phyloP scores from a whole-genome alignment of 2,797 vertebrate species.

The Harpagifer antarcticus region DNA sequence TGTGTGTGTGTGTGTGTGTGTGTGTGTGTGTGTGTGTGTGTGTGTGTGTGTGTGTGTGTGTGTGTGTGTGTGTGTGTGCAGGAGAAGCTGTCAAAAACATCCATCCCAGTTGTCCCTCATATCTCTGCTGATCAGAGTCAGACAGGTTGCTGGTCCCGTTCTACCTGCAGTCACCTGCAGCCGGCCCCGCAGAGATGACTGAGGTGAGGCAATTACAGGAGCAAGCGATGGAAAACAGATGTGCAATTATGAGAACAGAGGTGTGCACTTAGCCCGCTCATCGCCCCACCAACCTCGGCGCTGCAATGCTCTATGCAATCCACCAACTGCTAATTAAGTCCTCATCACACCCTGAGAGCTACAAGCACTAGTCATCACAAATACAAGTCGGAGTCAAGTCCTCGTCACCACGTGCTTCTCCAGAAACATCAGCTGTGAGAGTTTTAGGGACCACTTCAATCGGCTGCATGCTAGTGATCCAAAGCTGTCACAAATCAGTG shows the following conservation, averaged over 20 bases:
- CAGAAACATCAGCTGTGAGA: slow-evolving; percentile 49
- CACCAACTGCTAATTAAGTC: slow-evolving; percentile 78
- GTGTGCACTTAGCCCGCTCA: slow-evolving; percentile 77
- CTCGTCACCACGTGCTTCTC: slow-evolving; percentile 50
- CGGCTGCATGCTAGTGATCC: not conserved
- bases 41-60: slow-evolving; percentile 18
- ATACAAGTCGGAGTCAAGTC: slow-evolving; percentile 63
- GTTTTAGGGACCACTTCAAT: slow-evolving; percentile 26
- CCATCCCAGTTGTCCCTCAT: slow-evolving; percentile 59
- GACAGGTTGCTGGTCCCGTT: slow-evolving; percentile 55
- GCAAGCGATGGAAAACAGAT: slow-evolving; percentile 78
- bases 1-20: not conserved
- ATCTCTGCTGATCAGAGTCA: slow-evolving; percentile 67
- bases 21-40: not conserved
- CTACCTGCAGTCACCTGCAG: slow-evolving; percentile 75
- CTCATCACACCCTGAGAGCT: slow-evolving; percentile 73
- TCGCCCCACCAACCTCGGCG: slow-evolving; percentile 61
- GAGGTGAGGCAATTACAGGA: slow-evolving; percentile 78
- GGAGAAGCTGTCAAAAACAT: slow-evolving; percentile 72
- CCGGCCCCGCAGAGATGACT: slow-evolving; percentile 61
- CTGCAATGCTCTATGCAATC: slow-evolving; percentile 70
- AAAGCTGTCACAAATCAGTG: not conserved
- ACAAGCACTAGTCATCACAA: slow-evolving; percentile 57
- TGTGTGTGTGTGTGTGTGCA: slow-evolving; percentile 17
- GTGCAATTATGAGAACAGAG: slow-evolving; percentile 85